Evolutionary conservation across 2,797 vertebrate species (phyloP).

Genomic region (Buceros bicornis): DNA sequence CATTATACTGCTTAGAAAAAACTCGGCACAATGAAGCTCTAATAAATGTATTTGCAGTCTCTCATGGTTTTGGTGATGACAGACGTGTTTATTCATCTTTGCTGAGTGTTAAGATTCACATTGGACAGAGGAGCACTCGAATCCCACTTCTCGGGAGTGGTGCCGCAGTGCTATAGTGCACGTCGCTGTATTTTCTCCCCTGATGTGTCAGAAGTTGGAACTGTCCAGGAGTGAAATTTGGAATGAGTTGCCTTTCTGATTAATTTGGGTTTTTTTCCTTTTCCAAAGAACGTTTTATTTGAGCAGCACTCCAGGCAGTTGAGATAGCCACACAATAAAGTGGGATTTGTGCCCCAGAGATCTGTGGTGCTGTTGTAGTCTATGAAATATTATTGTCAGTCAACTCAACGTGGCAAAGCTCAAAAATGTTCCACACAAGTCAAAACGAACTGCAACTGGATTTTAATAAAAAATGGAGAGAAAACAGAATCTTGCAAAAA

Average conservation of each 20-base stretch:
- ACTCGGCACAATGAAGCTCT: not conserved
- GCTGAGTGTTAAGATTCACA: not conserved
- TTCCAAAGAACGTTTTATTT: not conserved
- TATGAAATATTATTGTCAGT: not conserved
- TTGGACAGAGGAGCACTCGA: not conserved
- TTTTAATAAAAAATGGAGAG: not conserved
- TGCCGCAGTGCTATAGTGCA: not conserved
- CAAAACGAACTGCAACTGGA: not conserved
- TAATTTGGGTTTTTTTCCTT: not conserved
- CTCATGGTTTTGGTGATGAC: not conserved
- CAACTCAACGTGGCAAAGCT: not conserved
- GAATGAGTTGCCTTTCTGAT: not conserved
- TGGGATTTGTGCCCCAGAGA: not conserved
- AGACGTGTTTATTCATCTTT: not conserved
- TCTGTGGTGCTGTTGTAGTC: not conserved
- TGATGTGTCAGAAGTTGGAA: not conserved
- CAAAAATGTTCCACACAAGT: not conserved
- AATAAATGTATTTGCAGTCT: not conserved
- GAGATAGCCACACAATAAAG: slow-evolving; percentile 15
- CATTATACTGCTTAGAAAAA: not conserved
- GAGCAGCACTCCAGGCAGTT: not conserved
- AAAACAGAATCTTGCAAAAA: not conserved
- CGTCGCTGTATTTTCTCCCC: not conserved
- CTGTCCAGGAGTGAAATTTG: not conserved
- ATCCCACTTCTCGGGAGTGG: not conserved